Conservation (phyloP, 2,797 vertebrate genomes). For the Serranus cabrilla region DNA sequence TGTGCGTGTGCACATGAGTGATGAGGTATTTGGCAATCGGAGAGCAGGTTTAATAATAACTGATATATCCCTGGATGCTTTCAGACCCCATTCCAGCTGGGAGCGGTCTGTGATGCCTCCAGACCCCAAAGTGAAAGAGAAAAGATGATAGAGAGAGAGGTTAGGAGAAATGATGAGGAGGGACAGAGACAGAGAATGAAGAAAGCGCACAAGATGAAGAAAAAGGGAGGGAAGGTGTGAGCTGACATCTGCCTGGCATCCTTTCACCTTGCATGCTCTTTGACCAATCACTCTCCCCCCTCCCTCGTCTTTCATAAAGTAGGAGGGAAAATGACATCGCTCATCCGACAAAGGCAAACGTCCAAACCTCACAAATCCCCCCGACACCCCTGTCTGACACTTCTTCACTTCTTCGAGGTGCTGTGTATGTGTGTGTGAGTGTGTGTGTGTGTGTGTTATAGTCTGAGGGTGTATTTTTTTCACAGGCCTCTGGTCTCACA, state of each 20-base stretch:
- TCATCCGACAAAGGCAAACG: constrained; percentile 75
- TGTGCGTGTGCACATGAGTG: constrained; percentile 52
- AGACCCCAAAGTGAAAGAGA: constrained; percentile 61
- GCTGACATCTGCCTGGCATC: constrained; percentile 81
- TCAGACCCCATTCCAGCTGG: constrained; percentile 75
- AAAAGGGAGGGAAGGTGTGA: constrained; percentile 75
- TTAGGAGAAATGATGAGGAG: constrained; percentile 57
- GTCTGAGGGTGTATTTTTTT: constrained; percentile 63
- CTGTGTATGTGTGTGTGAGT: constrained; percentile 23
- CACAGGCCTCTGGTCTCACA: constrained; percentile 73
- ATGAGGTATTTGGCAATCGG: constrained; percentile 81
- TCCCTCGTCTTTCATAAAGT: constrained; percentile 66
- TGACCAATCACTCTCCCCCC: constrained; percentile 63
- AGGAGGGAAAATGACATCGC: constrained; percentile 73
- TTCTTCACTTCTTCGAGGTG: constrained; percentile 63
- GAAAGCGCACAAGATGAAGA: constrained; percentile 52
- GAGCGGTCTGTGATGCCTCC: constrained; percentile 74
- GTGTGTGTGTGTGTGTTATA: constrained; percentile 45
- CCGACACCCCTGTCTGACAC: constrained; percentile 69
- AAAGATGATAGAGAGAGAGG: constrained; percentile 52
- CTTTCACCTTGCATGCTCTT: constrained; percentile 78
- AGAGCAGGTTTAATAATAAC: constrained; percentile 82
- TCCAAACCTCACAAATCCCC: constrained; percentile 70
- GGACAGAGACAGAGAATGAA: constrained; percentile 45
- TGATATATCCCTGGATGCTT: constrained; percentile 77